These are phyloP conservation scores for Graphium colonna DNA, from an alignment of 2,888 invertebrate species.

Conservation along the genomic window DNA sequence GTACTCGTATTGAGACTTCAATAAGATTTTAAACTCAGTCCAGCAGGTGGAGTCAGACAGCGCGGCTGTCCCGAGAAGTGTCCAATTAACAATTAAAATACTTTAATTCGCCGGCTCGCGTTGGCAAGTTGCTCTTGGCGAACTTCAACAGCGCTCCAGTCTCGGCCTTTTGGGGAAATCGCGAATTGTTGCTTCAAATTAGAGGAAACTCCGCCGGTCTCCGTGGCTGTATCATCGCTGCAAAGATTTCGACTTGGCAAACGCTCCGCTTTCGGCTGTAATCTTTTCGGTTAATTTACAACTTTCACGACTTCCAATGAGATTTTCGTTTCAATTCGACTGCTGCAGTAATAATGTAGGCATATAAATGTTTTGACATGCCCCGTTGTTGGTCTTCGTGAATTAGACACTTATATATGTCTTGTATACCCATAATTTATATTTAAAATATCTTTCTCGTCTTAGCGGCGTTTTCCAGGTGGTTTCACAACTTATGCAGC, in stretches of 20 bases:
- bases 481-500: too few species aligned
- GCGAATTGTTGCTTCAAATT: slow-evolving; percentile 38
- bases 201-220: slow-evolving; percentile 31
- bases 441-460: too few species aligned
- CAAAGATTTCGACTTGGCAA: slow-evolving; percentile 4
- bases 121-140: slow-evolving; percentile 28
- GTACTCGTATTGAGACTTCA: too few species aligned
- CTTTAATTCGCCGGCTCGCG: slow-evolving; percentile 33
- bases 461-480: too few species aligned
- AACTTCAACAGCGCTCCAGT: slow-evolving; percentile 2
- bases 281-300: slow-evolving; percentile 15
- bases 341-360: neutral
- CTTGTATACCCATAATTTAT: too few species aligned
- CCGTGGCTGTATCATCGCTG: neutral
- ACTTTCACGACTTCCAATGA: neutral
- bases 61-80: slow-evolving; percentile 6
- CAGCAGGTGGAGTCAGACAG: slow-evolving; percentile 13
- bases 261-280: neutral
- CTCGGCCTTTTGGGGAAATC: slow-evolving; percentile 30
- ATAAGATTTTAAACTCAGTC: too few species aligned
- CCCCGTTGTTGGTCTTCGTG: too few species aligned
- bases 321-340: neutral
- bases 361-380: too few species aligned
- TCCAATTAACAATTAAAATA: slow-evolving; percentile 27
- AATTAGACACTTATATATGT: too few species aligned